Conservation (phyloP, 2,797 vertebrate species). For the Aplochiton taeniatus region DNA sequence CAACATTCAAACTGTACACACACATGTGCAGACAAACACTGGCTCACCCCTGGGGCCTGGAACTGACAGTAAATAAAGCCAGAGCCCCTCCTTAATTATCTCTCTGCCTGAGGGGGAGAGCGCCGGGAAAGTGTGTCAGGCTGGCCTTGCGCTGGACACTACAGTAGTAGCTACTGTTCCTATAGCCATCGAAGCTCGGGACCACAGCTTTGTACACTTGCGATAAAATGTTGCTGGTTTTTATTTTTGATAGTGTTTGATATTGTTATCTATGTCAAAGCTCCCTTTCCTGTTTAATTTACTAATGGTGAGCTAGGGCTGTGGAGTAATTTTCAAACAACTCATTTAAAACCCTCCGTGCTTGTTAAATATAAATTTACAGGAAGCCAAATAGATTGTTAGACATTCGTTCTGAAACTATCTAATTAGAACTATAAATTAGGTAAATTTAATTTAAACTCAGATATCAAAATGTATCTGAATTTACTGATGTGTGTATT, state of each 20-base stretch:
- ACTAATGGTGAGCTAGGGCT: too few species aligned
- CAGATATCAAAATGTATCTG: slow-evolving; percentile 35
- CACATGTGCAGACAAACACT: slow-evolving; percentile 13
- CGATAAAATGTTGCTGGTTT: slow-evolving; percentile 16
- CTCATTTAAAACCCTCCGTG: too few species aligned
- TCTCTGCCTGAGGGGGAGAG: slow-evolving; percentile 63
- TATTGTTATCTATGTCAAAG: slow-evolving; percentile 4
- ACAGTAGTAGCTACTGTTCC: slow-evolving; percentile 13
- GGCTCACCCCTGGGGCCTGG: slow-evolving; percentile 52
- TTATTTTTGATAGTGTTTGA: slow-evolving; percentile 14
- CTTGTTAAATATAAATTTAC: background rate
- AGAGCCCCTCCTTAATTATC: slow-evolving; percentile 74
- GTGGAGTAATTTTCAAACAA: too few species aligned
- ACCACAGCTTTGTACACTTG: slow-evolving; percentile 25
- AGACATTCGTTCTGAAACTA: slow-evolving; percentile 26
- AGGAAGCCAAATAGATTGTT: slow-evolving; percentile 16
- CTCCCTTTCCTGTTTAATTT: too few species aligned
- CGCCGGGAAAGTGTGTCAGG: slow-evolving; percentile 73
- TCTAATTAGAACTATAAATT: slow-evolving; percentile 44
- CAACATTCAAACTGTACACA: slow-evolving; percentile 21
- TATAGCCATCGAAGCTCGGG: slow-evolving; percentile 19
- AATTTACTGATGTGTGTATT: slow-evolving; percentile 51
- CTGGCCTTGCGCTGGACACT: slow-evolving; percentile 58
- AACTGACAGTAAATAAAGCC: slow-evolving; percentile 75
- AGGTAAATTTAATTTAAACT: slow-evolving; percentile 42